Evolutionary conservation across 2,797 vertebrate species (phyloP).

Genomic region (Gallirallus australis): DNA sequence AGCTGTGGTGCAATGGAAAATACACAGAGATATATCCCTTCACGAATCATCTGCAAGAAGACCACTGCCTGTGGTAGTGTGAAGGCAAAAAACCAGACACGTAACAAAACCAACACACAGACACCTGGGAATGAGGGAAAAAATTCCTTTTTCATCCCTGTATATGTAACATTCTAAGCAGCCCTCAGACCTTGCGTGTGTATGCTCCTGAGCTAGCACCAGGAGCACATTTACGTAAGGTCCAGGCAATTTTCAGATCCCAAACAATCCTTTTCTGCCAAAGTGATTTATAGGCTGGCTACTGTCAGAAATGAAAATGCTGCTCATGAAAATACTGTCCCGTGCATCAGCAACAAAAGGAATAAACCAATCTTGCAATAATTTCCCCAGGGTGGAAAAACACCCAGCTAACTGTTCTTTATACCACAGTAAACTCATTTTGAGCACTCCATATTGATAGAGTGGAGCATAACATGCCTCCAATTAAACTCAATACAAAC

Average conservation of each 20-base stretch:
- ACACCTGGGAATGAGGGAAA: not conserved
- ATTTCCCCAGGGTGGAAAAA: not conserved
- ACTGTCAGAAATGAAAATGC: slow-evolving; percentile 23
- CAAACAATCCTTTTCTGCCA: not conserved
- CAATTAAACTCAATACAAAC: not conserved
- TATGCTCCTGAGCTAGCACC: not conserved
- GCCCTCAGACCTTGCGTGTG: not conserved
- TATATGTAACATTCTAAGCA: not conserved
- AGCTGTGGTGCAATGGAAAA: not conserved
- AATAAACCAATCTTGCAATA: not conserved
- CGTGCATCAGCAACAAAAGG: slow-evolving; percentile 1
- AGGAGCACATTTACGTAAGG: not conserved
- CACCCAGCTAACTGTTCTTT: not conserved
- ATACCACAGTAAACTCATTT: not conserved
- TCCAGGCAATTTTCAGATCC: not conserved
- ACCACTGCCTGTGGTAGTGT: accelerated
- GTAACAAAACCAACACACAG: not conserved
- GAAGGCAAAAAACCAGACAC: not conserved
- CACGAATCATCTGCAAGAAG: not conserved
- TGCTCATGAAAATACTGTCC: not conserved
- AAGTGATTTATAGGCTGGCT: slow-evolving; percentile 25
- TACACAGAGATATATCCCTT: not conserved
- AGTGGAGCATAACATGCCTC: not conserved
- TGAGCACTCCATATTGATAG: not conserved
- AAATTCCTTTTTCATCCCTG: not conserved